Percentiles rank a stretch among this genome's conserved stretches.
These are phyloP conservation scores for Castor canadensis DNA, from an alignment of 2,113 vertebrate species.

Conservation along the genomic window DNA sequence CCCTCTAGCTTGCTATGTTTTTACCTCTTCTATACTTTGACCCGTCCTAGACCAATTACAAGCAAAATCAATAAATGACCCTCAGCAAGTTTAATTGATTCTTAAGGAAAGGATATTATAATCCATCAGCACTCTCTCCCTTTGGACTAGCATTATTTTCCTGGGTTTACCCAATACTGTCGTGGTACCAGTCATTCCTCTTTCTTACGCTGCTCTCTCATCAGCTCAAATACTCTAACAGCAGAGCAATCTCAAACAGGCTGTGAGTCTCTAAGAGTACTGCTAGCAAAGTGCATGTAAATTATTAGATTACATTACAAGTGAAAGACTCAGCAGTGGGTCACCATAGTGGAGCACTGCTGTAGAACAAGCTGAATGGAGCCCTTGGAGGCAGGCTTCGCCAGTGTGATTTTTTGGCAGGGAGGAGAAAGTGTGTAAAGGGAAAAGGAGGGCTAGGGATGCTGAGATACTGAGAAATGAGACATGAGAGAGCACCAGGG, in stretches of 20 bases:
- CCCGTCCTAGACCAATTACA: conserved; percentile 72
- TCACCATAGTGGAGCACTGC: conserved; percentile 71
- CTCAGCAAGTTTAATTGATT: conserved; percentile 76
- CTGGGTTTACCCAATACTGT: conserved; percentile 48
- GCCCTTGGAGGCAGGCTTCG: conserved; percentile 56
- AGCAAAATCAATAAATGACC: conserved; percentile 74
- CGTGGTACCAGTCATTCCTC: conserved; percentile 55
- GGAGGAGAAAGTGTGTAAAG: neutral
- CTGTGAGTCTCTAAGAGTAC: conserved; percentile 72
- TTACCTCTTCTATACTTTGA: conserved; percentile 56
- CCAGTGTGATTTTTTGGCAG: conserved; percentile 44
- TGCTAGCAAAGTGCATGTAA: conserved; percentile 81
- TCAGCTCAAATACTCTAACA: conserved; percentile 78
- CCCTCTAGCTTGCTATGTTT: conserved; percentile 65
- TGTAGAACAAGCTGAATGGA: conserved; percentile 65
- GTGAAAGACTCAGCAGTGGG: conserved; percentile 80
- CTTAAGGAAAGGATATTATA: conserved; percentile 76
- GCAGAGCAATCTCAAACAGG: conserved; percentile 80
- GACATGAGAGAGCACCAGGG: neutral
- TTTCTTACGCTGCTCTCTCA: conserved; percentile 80
- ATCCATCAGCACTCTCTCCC: conserved; percentile 67
- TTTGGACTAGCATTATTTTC: conserved; percentile 69
- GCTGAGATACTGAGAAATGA: neutral
- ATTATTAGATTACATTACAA: conserved; percentile 87
- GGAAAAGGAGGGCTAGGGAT: conserved; percentile 39